Evolutionary conservation across 2,888 invertebrate species (phyloP).

Genomic region (Dusona sp.): DNA sequence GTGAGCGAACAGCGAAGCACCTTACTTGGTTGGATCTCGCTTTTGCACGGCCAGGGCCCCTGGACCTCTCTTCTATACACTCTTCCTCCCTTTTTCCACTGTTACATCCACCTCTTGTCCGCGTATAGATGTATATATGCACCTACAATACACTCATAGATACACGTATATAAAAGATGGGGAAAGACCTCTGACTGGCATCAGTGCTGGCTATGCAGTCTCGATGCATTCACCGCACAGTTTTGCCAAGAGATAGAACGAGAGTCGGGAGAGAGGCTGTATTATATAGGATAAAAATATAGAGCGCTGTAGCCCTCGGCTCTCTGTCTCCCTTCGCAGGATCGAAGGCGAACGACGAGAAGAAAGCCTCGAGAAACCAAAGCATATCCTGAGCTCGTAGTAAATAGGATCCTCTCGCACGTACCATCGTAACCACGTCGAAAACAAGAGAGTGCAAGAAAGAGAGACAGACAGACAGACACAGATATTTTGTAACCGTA

Average conservation of each 20-base stretch:
- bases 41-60: constrained; percentile 58
- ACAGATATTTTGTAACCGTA: constrained; percentile 35
- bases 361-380: constrained; percentile 59
- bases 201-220: constrained; percentile 58
- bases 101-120: constrained; percentile 38
- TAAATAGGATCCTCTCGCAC: constrained; percentile 67
- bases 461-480: constrained; percentile 16
- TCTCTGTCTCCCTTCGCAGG: constrained; percentile 58
- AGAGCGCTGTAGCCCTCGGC: constrained; percentile 61
- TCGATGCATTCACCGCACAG: constrained; percentile 62
- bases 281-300: constrained; percentile 62
- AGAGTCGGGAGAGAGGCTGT: constrained; percentile 49
- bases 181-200: constrained; percentile 54
- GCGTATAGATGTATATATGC: constrained; percentile 13
- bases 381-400: constrained; percentile 62
- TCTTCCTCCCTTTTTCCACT: constrained; percentile 55
- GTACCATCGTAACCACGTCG: constrained; percentile 56
- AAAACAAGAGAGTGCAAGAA: constrained; percentile 26
- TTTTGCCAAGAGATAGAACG: constrained; percentile 60
- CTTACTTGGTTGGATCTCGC: constrained; percentile 74
- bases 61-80: constrained; percentile 56
- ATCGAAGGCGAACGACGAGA: constrained; percentile 59
- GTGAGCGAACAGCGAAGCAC: constrained; percentile 70
- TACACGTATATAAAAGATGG: constrained; percentile 34
- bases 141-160: neutral